phyloP scores from a whole-genome alignment of 2,113 vertebrate species.

The Cariama cristata region DNA sequence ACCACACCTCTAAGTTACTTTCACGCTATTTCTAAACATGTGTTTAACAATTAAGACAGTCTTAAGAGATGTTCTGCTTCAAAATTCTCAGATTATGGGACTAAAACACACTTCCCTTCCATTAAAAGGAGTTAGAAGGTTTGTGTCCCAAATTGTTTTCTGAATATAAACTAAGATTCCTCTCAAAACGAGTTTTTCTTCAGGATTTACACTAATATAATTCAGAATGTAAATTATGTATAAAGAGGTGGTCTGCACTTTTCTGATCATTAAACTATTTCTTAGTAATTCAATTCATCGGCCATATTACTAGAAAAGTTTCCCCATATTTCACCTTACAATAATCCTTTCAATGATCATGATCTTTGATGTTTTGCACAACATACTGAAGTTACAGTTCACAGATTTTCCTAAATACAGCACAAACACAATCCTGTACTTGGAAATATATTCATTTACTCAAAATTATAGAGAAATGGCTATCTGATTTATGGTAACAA shows the following conservation, averaged over 20 bases:
- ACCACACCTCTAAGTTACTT: background rate
- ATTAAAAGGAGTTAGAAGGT: background rate
- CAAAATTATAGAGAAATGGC: background rate
- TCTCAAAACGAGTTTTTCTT: background rate
- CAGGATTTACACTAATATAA: background rate
- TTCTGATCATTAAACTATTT: background rate
- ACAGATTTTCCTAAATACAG: background rate
- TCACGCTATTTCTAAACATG: background rate
- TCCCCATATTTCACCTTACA: background rate
- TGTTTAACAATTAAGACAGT: background rate
- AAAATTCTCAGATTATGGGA: background rate
- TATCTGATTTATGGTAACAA: fast-evolving
- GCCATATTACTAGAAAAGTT: background rate
- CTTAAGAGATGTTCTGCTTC: background rate
- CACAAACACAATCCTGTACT: background rate
- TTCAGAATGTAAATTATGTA: background rate
- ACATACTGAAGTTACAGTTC: background rate
- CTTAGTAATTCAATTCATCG: background rate
- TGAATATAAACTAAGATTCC: background rate
- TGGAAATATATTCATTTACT: background rate
- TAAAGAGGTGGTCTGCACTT: background rate
- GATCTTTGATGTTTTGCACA: background rate
- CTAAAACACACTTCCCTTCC: background rate
- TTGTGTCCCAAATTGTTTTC: background rate
- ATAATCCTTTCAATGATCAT: background rate